Evolutionary conservation across 2,113 vertebrate genomes (phyloP), one percentile per base, ranked within the genome.

Genomic region (Prunella fulvescens): DNA sequence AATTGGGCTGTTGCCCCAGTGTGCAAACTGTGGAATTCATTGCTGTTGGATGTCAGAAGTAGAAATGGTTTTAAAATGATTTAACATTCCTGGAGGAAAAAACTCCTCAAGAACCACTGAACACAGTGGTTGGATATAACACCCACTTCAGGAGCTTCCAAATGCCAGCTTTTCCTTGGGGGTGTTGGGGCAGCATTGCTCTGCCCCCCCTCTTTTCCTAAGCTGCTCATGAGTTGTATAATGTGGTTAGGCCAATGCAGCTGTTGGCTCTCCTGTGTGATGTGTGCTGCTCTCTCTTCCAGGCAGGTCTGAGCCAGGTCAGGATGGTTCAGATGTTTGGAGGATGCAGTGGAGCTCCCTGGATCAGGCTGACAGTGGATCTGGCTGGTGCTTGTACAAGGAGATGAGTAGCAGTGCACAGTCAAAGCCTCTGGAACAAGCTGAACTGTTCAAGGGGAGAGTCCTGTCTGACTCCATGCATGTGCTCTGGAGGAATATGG

Each of bases 131-230:
- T 1, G 5, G 60, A 6, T 39, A 6, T n/a, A 35, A 3, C 64
- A 72, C 9, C 42, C 48, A 22, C 47, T 62, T 22, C 19, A 58
- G 53, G 44, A 64, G 29, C 19, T 58, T 60, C 25, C 53, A 13
- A 10, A 8, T 1, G 2, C 28, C 26, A 11, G 3, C 22, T 9
- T 40, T 40, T 58, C n/a, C 4, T 3, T 40, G 62, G 40, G 18
- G 5, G 12, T 51, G 40, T 14, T 60, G 64, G 26, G 33, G 26
- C 26, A 47, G 50, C 1, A 0, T 23, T 64, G 60, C 37, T 77
- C 45, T 90, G 33, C 64, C 40, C 58, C 26, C 17, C 31, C 57
- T 62, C 71, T 71, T 26, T 48, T 15, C 37, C 62, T 39, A 42
- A 76, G 81, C 48, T 25, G 39, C 88, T 86, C 37, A 22, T 22